Base-by-base conservation (phyloP, 2,888 invertebrate genomes). In the Eledona agricola region DNA sequence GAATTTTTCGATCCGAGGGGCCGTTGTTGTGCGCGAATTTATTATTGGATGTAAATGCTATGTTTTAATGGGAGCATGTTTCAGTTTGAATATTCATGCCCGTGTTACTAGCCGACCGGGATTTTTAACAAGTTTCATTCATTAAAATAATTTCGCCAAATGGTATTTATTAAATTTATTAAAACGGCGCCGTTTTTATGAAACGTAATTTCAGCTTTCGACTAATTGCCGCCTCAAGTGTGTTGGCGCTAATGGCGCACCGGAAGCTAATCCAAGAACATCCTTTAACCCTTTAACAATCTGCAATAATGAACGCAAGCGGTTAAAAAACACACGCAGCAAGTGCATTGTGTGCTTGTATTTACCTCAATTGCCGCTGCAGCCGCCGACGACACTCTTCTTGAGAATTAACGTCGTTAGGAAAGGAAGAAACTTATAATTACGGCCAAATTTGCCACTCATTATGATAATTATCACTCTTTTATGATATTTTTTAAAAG, bases 211-310 rank as follows among this genome's bases (percentile, higher is more conserved):
- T 25, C 46, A 26, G 46, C 35, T 46, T 45, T 46, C 25, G 23
- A 57, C 57, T 63, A 59, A 63, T 60, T 59, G 58, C 57, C 40
- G 59, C 61, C 59, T 59, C 43, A 56, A 63, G 59, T 59, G n/a
- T 55, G 52, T 53, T 57, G n/a, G n/a, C 57, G 57, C 54, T 63
- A 61, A 63, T 58, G 58, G 57, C 31, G 54, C 46, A 38, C 57
- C 46, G 60, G 59, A 60, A 58, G 55, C 56, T 43, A 50, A 26
- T 40, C 32, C 51, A 43, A 55, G 57, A 54, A 59, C 49, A 50
- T 50, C 32, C 40, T 40, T 38, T 38, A 40, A 40, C 38, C 31
- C 40, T 50, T 50, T 40, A 50, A 50, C 49, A 50, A 50, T 40
- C 49, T 31, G 31, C 32, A 50, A 40, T 50, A 50, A 50, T 32